Percentiles rank a stretch among this genome's conserved stretches.
phyloP scores from a whole-genome alignment of 2,888 invertebrate species.

The Phaonia tiefii region DNA sequence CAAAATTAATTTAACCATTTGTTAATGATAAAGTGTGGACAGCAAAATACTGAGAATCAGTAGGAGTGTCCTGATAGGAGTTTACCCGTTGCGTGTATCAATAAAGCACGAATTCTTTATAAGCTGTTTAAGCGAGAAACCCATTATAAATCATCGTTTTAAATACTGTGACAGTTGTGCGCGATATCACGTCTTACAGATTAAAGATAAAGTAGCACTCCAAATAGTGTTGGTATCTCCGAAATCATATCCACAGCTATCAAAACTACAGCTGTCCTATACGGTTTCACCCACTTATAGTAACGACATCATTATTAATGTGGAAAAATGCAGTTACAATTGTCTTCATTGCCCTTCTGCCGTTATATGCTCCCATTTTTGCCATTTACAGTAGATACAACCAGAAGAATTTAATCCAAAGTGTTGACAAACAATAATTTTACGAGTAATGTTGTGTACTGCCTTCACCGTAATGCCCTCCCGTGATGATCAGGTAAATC shows the following conservation, averaged over 20 bases:
- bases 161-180: conserved; percentile 53
- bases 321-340: conserved; percentile 32
- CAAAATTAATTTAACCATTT: too few relatives aligned
- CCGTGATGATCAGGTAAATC: too few relatives aligned
- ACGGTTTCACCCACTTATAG: too few relatives aligned
- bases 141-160: conserved; percentile 63
- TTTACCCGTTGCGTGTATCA: not conserved
- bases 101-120: conserved; percentile 38
- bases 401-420: too few relatives aligned
- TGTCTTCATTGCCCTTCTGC: conserved; percentile 44
- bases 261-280: too few relatives aligned
- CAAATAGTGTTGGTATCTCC: too few relatives aligned
- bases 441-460: conserved; percentile 44
- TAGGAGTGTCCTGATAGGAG: too few relatives aligned
- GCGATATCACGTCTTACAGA: not conserved
- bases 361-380: not conserved
- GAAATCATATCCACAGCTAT: too few relatives aligned
- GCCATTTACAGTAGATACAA: not conserved
- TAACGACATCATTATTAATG: too few relatives aligned
- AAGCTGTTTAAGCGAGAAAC: conserved; percentile 53
- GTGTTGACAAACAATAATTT: conserved; percentile 42
- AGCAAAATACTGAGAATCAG: too few relatives aligned
- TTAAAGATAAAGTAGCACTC: not conserved
- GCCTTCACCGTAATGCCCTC: not conserved
- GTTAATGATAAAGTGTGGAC: too few relatives aligned